Evolutionary conservation across 2,797 vertebrate genomes (phyloP), one percentile per base, ranked within the genome.

Genomic region (Pygocentrus nattereri): DNA sequence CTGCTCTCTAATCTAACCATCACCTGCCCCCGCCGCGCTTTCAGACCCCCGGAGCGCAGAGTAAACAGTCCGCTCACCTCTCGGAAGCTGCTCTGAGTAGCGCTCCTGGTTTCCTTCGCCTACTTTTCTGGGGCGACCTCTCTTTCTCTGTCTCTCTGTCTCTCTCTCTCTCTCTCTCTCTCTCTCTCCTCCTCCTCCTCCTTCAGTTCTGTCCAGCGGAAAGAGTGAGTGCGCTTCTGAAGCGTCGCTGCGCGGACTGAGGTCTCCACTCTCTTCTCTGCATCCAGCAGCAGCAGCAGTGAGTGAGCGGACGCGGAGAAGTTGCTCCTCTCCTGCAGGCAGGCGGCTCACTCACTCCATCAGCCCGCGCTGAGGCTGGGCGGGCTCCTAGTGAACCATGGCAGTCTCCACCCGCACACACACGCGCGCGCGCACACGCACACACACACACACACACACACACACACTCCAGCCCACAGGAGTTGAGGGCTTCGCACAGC

Each of bases 51-150:
- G 44, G 41, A 44, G 8, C 41, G 11, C 41, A 12, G 8, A 44
- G 49, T 19, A 31, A 62, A 62, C 15, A 6, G 18, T 31, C 58
- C 69, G 80, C 85, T 84, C 80, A 86, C 85, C 82, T 50, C 49
- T 80, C 59, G 52, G 77, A 76, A 44, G 49, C 67, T 23, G 67
- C 23, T 64, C 58, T n/a, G 38, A 56, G 38, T 13, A 30, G 25
- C 25, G 15, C 58, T 13, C 2, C 59, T 30, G 59, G 31, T 64
- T 38, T 11, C 16, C 62, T 69, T 74, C 23, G 16, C 70, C 27
- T 38, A 81, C 68, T 67, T 41, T 13, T 41, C 34, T 70, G 70
- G 19, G 41, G 71, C 54, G 71, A 61, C n/a, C n/a, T n/a, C n/a
- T n/a, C n/a, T n/a, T n/a, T n/a, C n/a, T n/a, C n/a, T n/a, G n/a